Conservation (phyloP, 1,140 invertebrate species). For the Drosophila erecta region DNA sequence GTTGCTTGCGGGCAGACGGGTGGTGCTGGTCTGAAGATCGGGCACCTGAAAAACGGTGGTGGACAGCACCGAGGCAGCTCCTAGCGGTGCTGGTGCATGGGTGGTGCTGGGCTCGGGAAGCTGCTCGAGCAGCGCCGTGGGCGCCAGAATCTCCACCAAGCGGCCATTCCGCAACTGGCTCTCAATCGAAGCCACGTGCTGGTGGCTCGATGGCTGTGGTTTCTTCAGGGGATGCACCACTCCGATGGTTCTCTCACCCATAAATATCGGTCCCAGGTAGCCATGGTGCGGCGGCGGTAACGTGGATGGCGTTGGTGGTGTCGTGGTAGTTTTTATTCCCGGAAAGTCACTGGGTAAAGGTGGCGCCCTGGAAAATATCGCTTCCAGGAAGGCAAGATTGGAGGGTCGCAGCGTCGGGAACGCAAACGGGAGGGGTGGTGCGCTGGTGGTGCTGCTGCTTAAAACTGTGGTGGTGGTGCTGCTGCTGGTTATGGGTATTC, state of each 20-base stretch:
- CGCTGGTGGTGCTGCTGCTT: constrained; percentile 1
- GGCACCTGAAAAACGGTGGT: constrained; percentile 78
- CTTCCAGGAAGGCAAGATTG: no score
- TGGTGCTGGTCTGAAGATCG: constrained; percentile 54
- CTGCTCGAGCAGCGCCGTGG: constrained; percentile 60
- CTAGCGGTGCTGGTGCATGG: not conserved
- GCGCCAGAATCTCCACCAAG: constrained; percentile 74
- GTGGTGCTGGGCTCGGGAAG: constrained; percentile 12
- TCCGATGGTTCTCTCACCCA: constrained; percentile 73
- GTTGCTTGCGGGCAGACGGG: constrained; percentile 31
- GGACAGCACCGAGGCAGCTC: constrained; percentile 47
- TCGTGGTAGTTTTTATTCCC: not conserved
- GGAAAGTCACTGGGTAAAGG: no score
- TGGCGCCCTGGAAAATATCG: no score
- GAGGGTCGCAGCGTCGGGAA: constrained; percentile 19
- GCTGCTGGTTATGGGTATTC: constrained; percentile 7
- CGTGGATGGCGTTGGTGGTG: not conserved
- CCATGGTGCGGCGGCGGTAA: constrained; percentile 59
- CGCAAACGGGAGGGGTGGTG: not conserved
- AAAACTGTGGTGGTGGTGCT: constrained; percentile 2
- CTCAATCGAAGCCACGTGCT: constrained; percentile 59
- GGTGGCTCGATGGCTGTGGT: constrained; percentile 36
- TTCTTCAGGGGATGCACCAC: constrained; percentile 63
- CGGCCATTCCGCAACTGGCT: constrained; percentile 59
- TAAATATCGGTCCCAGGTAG: constrained; percentile 78